phyloP scores from a whole-genome alignment of 2,888 invertebrate species.

The Latrodectus hesperus region DNA sequence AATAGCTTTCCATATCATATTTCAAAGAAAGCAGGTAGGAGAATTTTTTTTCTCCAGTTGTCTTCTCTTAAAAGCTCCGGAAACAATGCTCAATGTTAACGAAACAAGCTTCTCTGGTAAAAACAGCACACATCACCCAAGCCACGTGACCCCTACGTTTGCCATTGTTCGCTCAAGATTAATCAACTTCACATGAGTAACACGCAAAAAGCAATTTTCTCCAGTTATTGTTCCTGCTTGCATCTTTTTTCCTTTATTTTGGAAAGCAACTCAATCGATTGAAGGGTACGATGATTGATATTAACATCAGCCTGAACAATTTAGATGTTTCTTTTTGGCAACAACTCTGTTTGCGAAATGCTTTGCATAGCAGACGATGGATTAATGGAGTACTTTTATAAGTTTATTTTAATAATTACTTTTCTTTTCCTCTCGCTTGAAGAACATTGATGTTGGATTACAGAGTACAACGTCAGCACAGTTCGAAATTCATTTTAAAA shows the following conservation, averaged over 20 bases:
- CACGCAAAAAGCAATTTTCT: slow-evolving; percentile 51
- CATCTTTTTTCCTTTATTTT: slow-evolving; percentile 17
- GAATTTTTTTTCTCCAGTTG: no score
- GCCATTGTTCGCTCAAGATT: slow-evolving; percentile 27
- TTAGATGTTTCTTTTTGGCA: slow-evolving; percentile 10
- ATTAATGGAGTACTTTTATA: neutral
- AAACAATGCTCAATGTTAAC: neutral
- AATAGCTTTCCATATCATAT: no score
- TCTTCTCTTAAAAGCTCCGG: no score
- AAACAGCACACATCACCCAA: slow-evolving; percentile 1
- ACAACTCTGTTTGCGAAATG: neutral
- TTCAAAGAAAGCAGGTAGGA: no score
- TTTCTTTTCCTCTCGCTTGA: neutral
- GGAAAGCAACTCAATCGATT: slow-evolving; percentile 29
- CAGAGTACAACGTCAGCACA: no score
- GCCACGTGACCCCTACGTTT: slow-evolving; percentile 27
- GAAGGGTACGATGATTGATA: slow-evolving; percentile 32
- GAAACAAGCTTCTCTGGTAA: neutral
- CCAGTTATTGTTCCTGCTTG: slow-evolving; percentile 31
- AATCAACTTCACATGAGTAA: slow-evolving; percentile 50
- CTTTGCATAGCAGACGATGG: neutral
- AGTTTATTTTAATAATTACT: neutral
- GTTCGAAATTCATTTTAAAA: no score
- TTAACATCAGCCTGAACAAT: slow-evolving; percentile 33
- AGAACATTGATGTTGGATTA: neutral